Base-by-base conservation (phyloP, 1,140 invertebrate genomes). In the Globodera rostochiensis region DNA sequence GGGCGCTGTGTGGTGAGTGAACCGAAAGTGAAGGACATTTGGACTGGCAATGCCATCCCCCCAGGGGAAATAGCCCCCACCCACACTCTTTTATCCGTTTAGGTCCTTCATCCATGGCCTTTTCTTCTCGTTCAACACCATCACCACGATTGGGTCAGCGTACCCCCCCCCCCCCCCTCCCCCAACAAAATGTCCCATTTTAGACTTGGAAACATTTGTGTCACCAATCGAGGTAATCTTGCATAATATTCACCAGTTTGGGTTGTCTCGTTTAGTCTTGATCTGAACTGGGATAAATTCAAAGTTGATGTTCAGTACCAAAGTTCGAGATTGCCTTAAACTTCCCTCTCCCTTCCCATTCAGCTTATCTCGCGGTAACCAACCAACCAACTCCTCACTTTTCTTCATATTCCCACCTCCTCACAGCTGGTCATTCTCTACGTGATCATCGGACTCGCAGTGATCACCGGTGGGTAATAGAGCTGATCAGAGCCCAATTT, bases 71-170 rank as follows among this genome's bases (percentile, higher is more conserved):
- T 36, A 36, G 6, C 8, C 25, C 11, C 50, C 4, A 3, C 50
- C 50, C 11, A 53, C 50, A 36, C 36, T 36, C 1, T 79, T 80
- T 66, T 9, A 15, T 21, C 45, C 3, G 11, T 83, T 80, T 66
- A 88, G 87, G 87, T 90, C 88, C 3, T 89, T 89, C 80, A 88
- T 89, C 50, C 87, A 90, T 73, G 88, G 88, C 0, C 81, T 89
- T 3, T 89, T 89, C 70, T 89, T 89, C 77, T 90, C 88, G 1
- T 89, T 89, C 85, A 89, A 89, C 82, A 90, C 88, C 45, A 89
- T 89, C 64, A 89, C 88, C 19, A 89, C 88, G 21, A 89, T 89
- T 78, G 84, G 57, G 57, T 60, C 57, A 13, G 11, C 19, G 11
- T 60, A 7, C 19, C 57, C 13, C 57, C 57, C 5, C 15, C 15